Evolutionary conservation across 2,113 vertebrate genomes (phyloP).

Genomic region (Grus americana): DNA sequence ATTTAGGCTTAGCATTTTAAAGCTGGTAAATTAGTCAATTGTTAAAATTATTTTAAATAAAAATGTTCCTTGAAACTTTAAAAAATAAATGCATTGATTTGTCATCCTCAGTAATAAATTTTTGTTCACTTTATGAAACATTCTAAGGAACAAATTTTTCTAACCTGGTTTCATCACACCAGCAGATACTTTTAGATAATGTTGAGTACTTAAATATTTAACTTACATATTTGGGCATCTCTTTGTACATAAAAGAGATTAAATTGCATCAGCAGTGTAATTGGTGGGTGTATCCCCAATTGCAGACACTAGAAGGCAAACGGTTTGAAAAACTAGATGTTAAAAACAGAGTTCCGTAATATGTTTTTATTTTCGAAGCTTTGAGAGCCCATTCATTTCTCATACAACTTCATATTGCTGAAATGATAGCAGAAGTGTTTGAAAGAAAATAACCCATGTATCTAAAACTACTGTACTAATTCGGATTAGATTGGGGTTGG

Average conservation of each 20-base stretch:
- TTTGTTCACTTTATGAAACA: background rate
- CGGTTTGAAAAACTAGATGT: background rate
- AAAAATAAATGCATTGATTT: background rate
- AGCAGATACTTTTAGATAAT: background rate
- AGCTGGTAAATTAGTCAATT: background rate
- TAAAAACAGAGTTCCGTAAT: background rate
- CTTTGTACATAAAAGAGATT: background rate
- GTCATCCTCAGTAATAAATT: background rate
- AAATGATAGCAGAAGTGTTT: background rate
- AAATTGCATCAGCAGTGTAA: background rate
- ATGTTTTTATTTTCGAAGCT: background rate
- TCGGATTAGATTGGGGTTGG: accelerated
- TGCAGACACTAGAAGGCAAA: background rate
- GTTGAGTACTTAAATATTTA: background rate
- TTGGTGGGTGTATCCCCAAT: background rate
- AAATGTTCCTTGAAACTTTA: background rate
- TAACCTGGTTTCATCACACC: background rate
- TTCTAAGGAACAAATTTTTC: background rate
- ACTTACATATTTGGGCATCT: background rate
- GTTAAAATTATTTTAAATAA: background rate
- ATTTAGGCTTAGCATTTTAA: background rate
- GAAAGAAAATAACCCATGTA: background rate
- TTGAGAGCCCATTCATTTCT: background rate
- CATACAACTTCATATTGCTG: background rate
- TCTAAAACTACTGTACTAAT: background rate